These are phyloP conservation scores for Furnarius figulus DNA, from an alignment of 2,113 vertebrate genomes.

Conservation along the genomic window DNA sequence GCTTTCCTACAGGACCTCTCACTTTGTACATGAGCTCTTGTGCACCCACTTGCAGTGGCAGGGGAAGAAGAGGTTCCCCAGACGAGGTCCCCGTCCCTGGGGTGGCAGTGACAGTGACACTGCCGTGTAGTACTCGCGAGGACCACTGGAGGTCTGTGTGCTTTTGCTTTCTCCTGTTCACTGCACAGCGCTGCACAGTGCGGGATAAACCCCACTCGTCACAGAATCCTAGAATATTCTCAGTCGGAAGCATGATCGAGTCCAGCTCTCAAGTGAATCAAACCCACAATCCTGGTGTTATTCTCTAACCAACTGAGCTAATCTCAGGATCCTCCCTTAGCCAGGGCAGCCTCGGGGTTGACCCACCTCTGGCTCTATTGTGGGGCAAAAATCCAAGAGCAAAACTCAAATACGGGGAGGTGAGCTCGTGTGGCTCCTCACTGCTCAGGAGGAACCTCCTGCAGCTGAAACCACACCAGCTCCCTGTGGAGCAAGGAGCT, in stretches of 20 bases:
- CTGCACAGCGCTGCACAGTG: fast-evolving
- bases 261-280: not conserved
- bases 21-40: not conserved
- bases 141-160: conserved; percentile 42
- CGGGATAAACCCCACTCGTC: not conserved
- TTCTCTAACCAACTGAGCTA: not conserved
- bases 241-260: not conserved
- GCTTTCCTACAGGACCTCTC: not conserved
- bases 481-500: not conserved
- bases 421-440: not conserved
- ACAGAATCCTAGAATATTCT: not conserved
- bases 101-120: fast-evolving
- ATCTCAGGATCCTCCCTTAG: not conserved
- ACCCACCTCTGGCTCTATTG: not conserved
- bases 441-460: not conserved
- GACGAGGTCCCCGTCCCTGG: fast-evolving
- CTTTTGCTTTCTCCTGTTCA: not conserved
- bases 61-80: not conserved
- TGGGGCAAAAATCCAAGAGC: not conserved
- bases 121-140: not conserved
- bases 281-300: not conserved
- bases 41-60: not conserved
- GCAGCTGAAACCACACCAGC: fast-evolving
- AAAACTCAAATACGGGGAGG: not conserved
- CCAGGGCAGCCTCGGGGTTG: not conserved